Base-by-base conservation (phyloP, 2,797 vertebrate species). In the Erethizon dorsatum region DNA sequence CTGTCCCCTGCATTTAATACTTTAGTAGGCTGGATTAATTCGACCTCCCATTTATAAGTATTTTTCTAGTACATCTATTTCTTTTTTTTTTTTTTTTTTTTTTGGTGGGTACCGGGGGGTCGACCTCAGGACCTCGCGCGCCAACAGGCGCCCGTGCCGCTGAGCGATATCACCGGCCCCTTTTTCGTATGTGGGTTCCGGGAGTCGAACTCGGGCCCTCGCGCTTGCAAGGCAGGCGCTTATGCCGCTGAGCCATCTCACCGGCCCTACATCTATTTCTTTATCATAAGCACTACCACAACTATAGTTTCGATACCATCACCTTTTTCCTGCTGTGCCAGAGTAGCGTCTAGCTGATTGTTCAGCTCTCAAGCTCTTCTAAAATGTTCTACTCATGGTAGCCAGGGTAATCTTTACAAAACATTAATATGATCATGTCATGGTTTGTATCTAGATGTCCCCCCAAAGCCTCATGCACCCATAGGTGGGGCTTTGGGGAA, bases 251-350 rank as follows among this genome's bases (percentile, higher is more conserved):
- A n/a, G n/a, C n/a, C n/a, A n/a, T n/a, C n/a, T n/a, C n/a, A n/a
- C n/a, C n/a, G n/a, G n/a, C n/a, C n/a, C n/a, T 20, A 50, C n/a
- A 15, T 15, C 50, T 20, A 54, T 57, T 57, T 56, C 14, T 56
- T 57, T 57, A 2, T 47, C 85, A 56, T 22, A 69, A 69, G 33
- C 50, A 41, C 54, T 45, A 7, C 47, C 31, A 85, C 31, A 57
- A 13, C 41, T 26, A 0, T 11, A 14, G 26, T 61, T 80, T 83
- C 52, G 13, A n/a, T 24, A 7, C 11, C 1, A 0, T 75, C 24
- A 26, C 33, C 52, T 63, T 67, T 84, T 82, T 26, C 56, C 31
- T 90, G 2, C 24, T 79, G 4, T 57, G 15, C 28, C 54, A 89
- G 90, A 83, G 75, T n/a, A 52, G 8, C 71, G 47, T 79, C n/a